Conservation (phyloP, 2,888 invertebrate species). For the Caenorhabditis panamensis region DNA sequence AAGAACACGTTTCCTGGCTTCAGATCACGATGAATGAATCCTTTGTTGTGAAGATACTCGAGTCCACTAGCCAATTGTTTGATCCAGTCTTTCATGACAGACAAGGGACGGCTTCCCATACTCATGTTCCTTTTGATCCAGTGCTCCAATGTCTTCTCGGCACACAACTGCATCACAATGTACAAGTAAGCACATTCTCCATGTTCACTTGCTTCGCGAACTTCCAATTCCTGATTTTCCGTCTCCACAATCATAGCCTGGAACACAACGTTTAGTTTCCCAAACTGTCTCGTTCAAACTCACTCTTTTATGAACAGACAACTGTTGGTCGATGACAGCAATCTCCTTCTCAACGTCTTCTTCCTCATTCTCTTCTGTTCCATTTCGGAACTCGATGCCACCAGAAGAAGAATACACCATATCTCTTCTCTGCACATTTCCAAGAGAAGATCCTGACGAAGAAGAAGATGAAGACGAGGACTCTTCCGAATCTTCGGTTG, state of each 20-base stretch:
- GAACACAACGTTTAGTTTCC: not conserved
- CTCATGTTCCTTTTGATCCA: constrained; percentile 86
- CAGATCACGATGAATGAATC: constrained; percentile 88
- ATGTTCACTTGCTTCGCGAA: constrained; percentile 20
- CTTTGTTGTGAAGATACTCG: constrained; percentile 93
- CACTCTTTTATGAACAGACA: constrained; percentile 36
- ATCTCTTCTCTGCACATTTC: not conserved
- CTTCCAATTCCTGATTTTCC: constrained; percentile 52
- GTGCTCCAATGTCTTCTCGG: constrained; percentile 87
- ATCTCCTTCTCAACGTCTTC: constrained; percentile 17
- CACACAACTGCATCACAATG: constrained; percentile 71
- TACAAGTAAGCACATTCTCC: constrained; percentile 55
- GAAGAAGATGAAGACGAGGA: constrained; percentile 23
- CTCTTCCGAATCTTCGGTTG: constrained; percentile 12
- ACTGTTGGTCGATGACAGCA: constrained; percentile 25
- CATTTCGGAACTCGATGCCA: constrained; percentile 45
- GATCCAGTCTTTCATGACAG: constrained; percentile 83
- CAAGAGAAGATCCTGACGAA: constrained; percentile 11
- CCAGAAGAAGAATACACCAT: constrained; percentile 29
- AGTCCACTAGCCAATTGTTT: constrained; percentile 94
- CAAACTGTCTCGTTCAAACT: not conserved
- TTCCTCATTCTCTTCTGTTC: constrained; percentile 21
- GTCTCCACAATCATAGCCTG: constrained; percentile 55
- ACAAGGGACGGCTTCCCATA: constrained; percentile 39
- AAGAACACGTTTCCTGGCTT: constrained; percentile 93